Evolutionary conservation across 2,888 invertebrate genomes (phyloP).

Genomic region (Amphipyra tragopoginis): DNA sequence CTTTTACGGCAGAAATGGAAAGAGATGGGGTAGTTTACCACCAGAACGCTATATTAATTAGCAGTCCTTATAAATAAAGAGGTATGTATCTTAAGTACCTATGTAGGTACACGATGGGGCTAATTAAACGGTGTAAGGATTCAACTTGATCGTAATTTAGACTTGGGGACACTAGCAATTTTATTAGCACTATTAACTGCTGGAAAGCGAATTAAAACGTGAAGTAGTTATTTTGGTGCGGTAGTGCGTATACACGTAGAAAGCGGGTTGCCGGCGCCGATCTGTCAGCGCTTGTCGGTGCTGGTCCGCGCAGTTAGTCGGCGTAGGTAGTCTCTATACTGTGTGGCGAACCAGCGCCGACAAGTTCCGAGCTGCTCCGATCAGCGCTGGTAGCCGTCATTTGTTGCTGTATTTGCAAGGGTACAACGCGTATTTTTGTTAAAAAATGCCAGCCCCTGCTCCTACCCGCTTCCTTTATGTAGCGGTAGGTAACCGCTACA

Average conservation of each 20-base stretch:
- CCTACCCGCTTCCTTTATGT: too few relatives aligned
- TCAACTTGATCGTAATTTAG: conserved; percentile 29
- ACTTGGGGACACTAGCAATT: conserved; percentile 15
- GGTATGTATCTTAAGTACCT: conserved; percentile 11
- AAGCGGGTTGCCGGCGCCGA: too few relatives aligned
- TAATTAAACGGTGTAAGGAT: conserved; percentile 32
- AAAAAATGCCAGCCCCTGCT: too few relatives aligned
- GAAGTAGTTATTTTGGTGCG: conserved; percentile 10
- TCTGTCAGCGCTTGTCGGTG: too few relatives aligned
- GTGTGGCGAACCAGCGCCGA: too few relatives aligned
- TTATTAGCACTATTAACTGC: conserved; percentile 35
- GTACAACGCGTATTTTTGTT: too few relatives aligned
- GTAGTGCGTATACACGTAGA: not conserved
- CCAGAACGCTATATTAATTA: conserved; percentile 12
- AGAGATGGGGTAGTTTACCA: conserved; percentile 6
- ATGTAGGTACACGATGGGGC: conserved; percentile 2
- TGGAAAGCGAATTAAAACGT: conserved; percentile 29
- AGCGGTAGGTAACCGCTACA: too few relatives aligned
- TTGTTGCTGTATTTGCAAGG: too few relatives aligned
- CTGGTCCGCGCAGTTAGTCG: too few relatives aligned
- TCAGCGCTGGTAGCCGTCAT: too few relatives aligned
- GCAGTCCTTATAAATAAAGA: conserved; percentile 3
- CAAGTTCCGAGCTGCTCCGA: too few relatives aligned
- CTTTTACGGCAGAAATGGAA: not conserved
- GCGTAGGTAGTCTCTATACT: too few relatives aligned